Conservation (phyloP, 2,797 vertebrate genomes). For the Kryptolebias ocellatus region DNA sequence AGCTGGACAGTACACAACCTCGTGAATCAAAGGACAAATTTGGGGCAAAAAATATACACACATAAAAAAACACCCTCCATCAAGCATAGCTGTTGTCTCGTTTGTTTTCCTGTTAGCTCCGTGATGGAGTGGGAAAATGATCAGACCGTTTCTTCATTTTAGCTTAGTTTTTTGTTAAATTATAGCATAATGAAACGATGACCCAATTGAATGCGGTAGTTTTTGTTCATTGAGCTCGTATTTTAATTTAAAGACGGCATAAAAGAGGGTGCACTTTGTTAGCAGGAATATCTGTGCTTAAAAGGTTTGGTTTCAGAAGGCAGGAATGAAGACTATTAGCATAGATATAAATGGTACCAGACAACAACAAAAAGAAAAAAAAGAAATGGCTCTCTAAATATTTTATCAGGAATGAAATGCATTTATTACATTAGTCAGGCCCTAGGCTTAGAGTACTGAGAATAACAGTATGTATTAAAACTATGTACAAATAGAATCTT, state of each 20-base stretch:
- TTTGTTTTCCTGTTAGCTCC: background rate
- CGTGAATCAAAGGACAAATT: background rate
- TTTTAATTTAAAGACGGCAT: background rate
- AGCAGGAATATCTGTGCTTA: background rate
- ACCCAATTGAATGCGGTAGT: background rate
- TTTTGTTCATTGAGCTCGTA: background rate
- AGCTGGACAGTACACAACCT: background rate
- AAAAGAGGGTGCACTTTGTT: background rate
- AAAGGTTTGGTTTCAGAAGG: background rate
- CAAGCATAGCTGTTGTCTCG: background rate
- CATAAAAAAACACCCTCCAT: background rate
- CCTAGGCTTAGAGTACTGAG: too few species aligned
- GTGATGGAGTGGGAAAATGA: background rate
- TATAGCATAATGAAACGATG: too few species aligned
- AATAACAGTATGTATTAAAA: too few species aligned
- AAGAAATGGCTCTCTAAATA: conserved; percentile 2
- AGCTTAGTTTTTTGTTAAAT: too few species aligned
- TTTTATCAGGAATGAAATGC: conserved; percentile 1
- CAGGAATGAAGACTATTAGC: background rate
- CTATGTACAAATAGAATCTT: background rate
- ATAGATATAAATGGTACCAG: background rate
- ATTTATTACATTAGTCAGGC: background rate
- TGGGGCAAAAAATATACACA: background rate
- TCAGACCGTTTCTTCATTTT: too few species aligned
- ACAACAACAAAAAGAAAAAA: background rate